Conservation (phyloP, 2,113 vertebrate genomes). For the Sinocyclocheilus rhinocerous region DNA sequence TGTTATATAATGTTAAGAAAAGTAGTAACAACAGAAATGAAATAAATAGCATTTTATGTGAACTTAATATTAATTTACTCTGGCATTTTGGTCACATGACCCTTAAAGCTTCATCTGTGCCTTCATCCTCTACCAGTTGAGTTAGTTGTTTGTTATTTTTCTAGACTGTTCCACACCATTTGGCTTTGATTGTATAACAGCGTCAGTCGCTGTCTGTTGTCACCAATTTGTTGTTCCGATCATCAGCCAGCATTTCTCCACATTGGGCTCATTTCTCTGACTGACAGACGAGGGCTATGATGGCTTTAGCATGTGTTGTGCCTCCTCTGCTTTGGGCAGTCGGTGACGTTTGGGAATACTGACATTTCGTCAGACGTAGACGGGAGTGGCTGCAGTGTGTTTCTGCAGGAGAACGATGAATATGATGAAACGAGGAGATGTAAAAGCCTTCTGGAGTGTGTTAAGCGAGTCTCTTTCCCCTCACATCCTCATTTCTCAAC, state of each 20-base stretch:
- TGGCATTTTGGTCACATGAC: not conserved
- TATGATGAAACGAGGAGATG: not conserved
- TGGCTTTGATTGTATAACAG: not conserved
- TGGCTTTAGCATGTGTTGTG: not conserved
- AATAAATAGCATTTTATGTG: not conserved
- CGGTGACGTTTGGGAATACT: not conserved
- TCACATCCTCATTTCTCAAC: not conserved
- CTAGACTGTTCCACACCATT: not conserved
- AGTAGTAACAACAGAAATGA: not conserved
- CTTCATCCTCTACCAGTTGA: not conserved
- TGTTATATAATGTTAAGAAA: not conserved
- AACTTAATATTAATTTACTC: not conserved
- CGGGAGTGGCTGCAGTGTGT: slow-evolving; percentile 26
- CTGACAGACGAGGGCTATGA: not conserved
- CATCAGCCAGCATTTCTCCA: not conserved
- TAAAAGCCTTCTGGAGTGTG: slow-evolving; percentile 1
- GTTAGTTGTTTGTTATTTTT: not conserved
- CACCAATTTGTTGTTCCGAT: not conserved
- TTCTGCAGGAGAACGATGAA: not conserved
- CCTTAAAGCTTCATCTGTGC: not conserved
- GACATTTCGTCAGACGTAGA: slow-evolving; percentile 26
- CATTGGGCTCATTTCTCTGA: not conserved
- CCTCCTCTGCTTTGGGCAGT: not conserved
- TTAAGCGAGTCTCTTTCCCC: not conserved
- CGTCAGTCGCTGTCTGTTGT: not conserved